A percentile compares a stretch with the other conserved stretches of the same genome.
Conservation (phyloP, 2,113 vertebrate genomes). For the Megaceryle torquata region DNA sequence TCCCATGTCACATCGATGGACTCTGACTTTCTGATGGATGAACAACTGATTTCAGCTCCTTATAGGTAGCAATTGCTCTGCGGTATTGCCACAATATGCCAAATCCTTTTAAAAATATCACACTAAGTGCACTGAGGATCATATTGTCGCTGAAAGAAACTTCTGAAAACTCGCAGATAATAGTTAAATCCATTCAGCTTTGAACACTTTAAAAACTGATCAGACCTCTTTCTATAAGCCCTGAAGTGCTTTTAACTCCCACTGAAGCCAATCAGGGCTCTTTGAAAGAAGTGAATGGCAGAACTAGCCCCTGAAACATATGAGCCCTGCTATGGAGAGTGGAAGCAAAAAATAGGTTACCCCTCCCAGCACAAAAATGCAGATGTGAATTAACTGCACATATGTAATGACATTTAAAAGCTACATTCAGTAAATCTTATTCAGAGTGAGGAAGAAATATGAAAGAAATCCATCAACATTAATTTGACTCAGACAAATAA, state of each 20-base stretch:
- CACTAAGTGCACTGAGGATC: constrained; percentile 4
- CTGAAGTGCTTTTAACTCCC: constrained; percentile 66
- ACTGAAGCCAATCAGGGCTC: constrained; percentile 64
- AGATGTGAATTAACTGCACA: constrained; percentile 65
- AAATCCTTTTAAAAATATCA: constrained; percentile 7
- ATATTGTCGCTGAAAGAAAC: neutral
- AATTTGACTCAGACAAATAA: constrained; percentile 61
- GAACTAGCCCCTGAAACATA: constrained; percentile 59
- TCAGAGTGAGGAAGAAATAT: constrained; percentile 51
- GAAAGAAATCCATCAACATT: constrained; percentile 67
- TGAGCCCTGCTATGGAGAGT: constrained; percentile 1
- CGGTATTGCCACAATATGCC: constrained; percentile 50
- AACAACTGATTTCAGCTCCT: constrained; percentile 24
- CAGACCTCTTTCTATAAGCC: constrained; percentile 65
- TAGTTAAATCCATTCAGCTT: constrained; percentile 56
- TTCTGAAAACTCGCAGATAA: constrained; percentile 41
- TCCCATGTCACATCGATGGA: neutral
- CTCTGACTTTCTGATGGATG: constrained; percentile 29
- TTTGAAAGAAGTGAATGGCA: constrained; percentile 64
- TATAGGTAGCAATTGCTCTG: neutral
- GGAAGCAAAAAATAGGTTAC: constrained; percentile 63
- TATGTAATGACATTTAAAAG: constrained; percentile 57
- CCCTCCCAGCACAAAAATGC: constrained; percentile 64
- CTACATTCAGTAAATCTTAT: constrained; percentile 58
- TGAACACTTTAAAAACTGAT: constrained; percentile 60